phyloP scores from a whole-genome alignment of 2,888 invertebrate genomes.

The Mythimna vitellina region DNA sequence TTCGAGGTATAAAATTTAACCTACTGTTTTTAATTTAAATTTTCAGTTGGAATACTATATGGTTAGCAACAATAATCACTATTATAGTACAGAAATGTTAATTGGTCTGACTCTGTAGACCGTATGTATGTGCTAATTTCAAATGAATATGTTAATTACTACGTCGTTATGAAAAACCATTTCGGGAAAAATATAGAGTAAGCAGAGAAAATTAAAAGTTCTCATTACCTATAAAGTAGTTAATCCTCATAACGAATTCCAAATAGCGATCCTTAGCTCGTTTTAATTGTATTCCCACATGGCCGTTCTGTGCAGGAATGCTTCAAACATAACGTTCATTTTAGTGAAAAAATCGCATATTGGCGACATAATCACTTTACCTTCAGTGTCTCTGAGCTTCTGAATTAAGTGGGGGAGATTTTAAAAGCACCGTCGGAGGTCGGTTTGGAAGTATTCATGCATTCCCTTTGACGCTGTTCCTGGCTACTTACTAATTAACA shows the following conservation, averaged over 20 bases:
- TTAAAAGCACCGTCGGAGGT: slow-evolving; percentile 88
- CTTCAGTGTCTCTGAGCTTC: slow-evolving; percentile 86
- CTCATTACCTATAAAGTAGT: slow-evolving; percentile 33
- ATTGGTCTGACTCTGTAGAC: neutral
- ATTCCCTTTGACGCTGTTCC: slow-evolving; percentile 90
- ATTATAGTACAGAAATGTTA: neutral
- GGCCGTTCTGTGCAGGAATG: slow-evolving; percentile 43
- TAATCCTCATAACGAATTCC: slow-evolving; percentile 38
- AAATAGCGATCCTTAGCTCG: slow-evolving; percentile 52
- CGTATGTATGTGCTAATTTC: neutral
- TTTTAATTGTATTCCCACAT: slow-evolving; percentile 63
- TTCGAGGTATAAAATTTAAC: neutral
- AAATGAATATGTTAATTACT: neutral
- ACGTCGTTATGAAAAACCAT: neutral
- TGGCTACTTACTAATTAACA: slow-evolving; percentile 90
- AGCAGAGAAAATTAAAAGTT: slow-evolving; percentile 10
- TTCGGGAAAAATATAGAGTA: neutral
- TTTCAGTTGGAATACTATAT: neutral
- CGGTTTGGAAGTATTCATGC: slow-evolving; percentile 89
- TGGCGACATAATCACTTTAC: slow-evolving; percentile 88
- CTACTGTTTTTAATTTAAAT: neutral
- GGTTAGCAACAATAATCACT: neutral
- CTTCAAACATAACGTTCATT: slow-evolving; percentile 73
- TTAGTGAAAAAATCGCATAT: slow-evolving; percentile 84
- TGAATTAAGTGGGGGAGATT: slow-evolving; percentile 86